Evolutionary conservation across 2,113 vertebrate species (phyloP).

Genomic region (Gymnobelideus leadbeateri): DNA sequence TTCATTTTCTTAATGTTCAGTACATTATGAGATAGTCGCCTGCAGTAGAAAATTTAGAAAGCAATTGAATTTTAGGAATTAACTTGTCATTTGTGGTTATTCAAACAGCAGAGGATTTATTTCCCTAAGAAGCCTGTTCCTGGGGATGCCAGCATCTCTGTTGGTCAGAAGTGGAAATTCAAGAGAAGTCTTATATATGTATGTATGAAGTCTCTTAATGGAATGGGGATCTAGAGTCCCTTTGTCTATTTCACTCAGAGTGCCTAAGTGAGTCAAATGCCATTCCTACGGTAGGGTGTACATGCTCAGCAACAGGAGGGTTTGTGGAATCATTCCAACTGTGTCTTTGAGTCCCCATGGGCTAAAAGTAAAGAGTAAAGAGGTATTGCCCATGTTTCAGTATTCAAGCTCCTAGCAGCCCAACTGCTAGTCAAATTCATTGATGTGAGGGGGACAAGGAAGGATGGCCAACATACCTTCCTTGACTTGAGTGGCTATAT

Average conservation of each 20-base stretch:
- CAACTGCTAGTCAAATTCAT: not conserved
- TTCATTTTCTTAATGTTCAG: conserved; percentile 46
- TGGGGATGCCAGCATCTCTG: conserved; percentile 41
- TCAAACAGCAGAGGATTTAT: conserved; percentile 65
- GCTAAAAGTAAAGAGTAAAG: not conserved
- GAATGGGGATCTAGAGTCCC: not conserved
- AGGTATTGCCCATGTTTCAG: not conserved
- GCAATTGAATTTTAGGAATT: conserved; percentile 67
- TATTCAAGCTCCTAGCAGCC: not conserved
- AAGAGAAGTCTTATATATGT: conserved; percentile 56
- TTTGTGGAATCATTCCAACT: not conserved
- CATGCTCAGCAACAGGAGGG: fast-evolving
- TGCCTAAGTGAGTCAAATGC: not conserved
- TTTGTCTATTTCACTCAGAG: not conserved
- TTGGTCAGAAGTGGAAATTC: conserved; percentile 55
- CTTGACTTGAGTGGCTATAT: not conserved
- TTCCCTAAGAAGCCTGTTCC: conserved; percentile 64
- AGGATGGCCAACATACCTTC: not conserved
- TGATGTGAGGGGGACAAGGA: not conserved
- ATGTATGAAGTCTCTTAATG: not conserved
- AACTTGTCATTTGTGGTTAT: conserved; percentile 68
- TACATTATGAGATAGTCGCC: conserved; percentile 57
- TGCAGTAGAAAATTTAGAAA: conserved; percentile 66
- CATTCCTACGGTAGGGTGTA: not conserved
- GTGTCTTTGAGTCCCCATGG: not conserved